Evolutionary conservation across 92 coral and sea anemone genomes (phyloP).

Genomic region (Pocillopora meandrina): DNA sequence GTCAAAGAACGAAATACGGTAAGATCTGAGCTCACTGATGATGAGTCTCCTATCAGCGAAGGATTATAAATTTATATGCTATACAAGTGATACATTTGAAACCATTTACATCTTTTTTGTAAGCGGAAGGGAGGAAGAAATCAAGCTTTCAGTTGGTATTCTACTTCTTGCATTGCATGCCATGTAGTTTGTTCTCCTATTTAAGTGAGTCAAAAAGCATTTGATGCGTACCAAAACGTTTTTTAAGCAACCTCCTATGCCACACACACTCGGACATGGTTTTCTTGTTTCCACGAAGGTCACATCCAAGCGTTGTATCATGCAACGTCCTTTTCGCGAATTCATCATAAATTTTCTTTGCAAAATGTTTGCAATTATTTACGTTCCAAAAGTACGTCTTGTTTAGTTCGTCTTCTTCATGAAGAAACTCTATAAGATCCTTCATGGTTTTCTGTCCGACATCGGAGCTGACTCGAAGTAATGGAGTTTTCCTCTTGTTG

Average conservation of each 20-base stretch:
- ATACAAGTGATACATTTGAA: too few relatives aligned
- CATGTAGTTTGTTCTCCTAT: too few relatives aligned
- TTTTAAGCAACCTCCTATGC: not conserved
- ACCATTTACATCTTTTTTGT: too few relatives aligned
- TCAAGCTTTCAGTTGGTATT: too few relatives aligned
- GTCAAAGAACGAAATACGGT: too few relatives aligned
- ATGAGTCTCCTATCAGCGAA: too few relatives aligned
- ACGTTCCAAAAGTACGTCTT: not conserved
- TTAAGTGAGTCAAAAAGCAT: too few relatives aligned
- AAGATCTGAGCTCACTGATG: too few relatives aligned
- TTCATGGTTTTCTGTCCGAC: not conserved
- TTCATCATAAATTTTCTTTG: slow-evolving; percentile 19
- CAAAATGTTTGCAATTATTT: slow-evolving; percentile 18
- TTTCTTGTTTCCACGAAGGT: not conserved
- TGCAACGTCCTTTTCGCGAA: slow-evolving; percentile 12
- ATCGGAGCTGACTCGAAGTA: slow-evolving; percentile 3
- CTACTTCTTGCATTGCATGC: too few relatives aligned
- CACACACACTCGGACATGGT: not conserved
- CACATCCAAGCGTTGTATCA: not conserved
- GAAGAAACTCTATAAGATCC: not conserved
- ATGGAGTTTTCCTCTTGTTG: not conserved
- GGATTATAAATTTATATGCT: too few relatives aligned
- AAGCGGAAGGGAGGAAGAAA: too few relatives aligned
- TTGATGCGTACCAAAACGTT: too few relatives aligned
- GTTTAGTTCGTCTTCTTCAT: slow-evolving; percentile 8